Evolutionary conservation across 2,113 vertebrate genomes (phyloP).

Genomic region (Perccottus glenii): DNA sequence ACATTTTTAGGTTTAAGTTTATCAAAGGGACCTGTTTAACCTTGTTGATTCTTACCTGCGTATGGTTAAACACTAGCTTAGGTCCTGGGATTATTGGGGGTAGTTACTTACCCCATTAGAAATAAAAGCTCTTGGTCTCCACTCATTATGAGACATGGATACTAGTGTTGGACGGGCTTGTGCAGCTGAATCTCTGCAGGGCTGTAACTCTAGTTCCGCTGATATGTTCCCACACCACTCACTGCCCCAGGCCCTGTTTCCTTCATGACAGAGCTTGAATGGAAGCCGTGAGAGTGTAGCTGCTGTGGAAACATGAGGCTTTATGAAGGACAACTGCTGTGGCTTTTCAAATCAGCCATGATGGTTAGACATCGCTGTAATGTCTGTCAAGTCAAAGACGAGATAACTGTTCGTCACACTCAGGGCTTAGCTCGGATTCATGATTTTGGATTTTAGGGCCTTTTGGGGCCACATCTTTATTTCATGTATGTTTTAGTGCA

Average conservation of each 20-base stretch:
- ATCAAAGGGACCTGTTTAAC: too few relatives aligned
- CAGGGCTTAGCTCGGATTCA: conserved; percentile 19
- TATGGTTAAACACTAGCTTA: too few relatives aligned
- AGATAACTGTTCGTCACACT: conserved; percentile 12
- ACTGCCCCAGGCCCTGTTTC: conserved; percentile 18
- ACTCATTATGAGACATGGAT: background rate
- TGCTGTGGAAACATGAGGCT: conserved; percentile 21
- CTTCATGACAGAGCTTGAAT: conserved; percentile 32
- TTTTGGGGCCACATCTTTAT: too few relatives aligned
- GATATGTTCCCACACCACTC: conserved; percentile 3
- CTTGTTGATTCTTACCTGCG: too few relatives aligned
- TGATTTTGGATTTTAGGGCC: conserved; percentile 7
- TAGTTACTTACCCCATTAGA: too few relatives aligned
- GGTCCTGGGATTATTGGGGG: too few relatives aligned
- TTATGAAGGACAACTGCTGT: background rate
- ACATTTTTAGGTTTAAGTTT: too few relatives aligned
- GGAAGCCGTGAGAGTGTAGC: conserved; percentile 8
- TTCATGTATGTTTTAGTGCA: too few relatives aligned
- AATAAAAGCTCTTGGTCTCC: too few relatives aligned
- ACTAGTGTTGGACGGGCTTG: background rate
- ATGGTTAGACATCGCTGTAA: conserved; percentile 13
- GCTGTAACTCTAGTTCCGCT: background rate
- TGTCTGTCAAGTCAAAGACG: conserved; percentile 15
- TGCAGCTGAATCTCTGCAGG: background rate
- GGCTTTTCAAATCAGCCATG: background rate